Percentiles rank a stretch among this genome's conserved stretches.
These are phyloP conservation scores for Hypomecis punctinalis DNA, from an alignment of 2,888 invertebrate species.

Conservation along the genomic window DNA sequence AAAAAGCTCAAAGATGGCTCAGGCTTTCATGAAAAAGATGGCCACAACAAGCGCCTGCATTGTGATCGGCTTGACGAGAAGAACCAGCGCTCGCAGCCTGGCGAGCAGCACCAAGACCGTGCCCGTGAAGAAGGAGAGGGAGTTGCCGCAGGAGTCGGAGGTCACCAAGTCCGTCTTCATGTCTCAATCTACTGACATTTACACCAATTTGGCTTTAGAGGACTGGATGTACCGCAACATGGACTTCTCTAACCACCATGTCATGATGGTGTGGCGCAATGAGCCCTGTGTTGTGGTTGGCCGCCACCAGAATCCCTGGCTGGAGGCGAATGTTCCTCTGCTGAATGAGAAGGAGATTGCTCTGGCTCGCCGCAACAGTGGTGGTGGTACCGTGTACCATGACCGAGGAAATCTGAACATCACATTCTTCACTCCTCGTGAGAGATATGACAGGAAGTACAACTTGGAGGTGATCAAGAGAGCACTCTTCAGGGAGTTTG, in stretches of 20 bases:
- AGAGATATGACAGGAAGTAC: slow-evolving; percentile 92
- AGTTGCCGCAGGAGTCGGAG: slow-evolving; percentile 73
- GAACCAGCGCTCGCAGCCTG: slow-evolving; percentile 68
- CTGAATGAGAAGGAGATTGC: slow-evolving; percentile 88
- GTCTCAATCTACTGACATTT: slow-evolving; percentile 96
- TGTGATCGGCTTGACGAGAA: slow-evolving; percentile 70
- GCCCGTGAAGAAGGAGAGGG: slow-evolving; percentile 60
- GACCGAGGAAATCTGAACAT: slow-evolving; percentile 97
- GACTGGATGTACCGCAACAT: slow-evolving; percentile 97
- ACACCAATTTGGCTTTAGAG: slow-evolving; percentile 97
- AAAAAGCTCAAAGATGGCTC: slow-evolving; percentile 72
- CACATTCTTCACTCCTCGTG: slow-evolving; percentile 94
- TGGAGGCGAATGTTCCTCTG: slow-evolving; percentile 92
- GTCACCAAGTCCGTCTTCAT: slow-evolving; percentile 95
- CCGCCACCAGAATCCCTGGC: slow-evolving; percentile 98
- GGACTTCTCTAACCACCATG: slow-evolving; percentile 92
- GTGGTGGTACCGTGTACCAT: slow-evolving; percentile 98
- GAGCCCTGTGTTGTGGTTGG: slow-evolving; percentile 98
- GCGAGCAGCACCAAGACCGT: slow-evolving; percentile 59
- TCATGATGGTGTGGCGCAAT: slow-evolving; percentile 97
- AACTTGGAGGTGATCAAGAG: slow-evolving; percentile 95
- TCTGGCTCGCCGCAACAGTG: slow-evolving; percentile 96
- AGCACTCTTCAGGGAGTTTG: slow-evolving; percentile 93
- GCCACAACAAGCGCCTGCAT: slow-evolving; percentile 70
- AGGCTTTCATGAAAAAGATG: slow-evolving; percentile 76